Evolutionary conservation across 2,797 vertebrate species (phyloP), one percentile per base, ranked within the genome.

Genomic region (Pantherophis alleghaniensis): DNA sequence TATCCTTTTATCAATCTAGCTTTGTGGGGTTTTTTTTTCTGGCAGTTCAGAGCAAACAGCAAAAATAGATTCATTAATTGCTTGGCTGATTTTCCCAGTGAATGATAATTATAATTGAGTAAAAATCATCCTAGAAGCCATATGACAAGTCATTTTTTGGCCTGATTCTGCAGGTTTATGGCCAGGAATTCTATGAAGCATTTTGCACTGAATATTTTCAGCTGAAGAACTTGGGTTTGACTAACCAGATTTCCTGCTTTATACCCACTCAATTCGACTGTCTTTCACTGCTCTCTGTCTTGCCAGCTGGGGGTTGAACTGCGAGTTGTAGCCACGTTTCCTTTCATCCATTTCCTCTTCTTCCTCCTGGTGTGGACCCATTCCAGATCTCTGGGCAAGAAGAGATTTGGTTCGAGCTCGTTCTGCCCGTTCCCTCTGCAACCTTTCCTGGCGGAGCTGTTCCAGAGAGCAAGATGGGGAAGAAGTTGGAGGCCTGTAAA

Each of bases 231-330:
- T 4, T 16, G 16, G 42, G 32, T n/a, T 32, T 53, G 86, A 69
- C 5, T 37, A n/a, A 2, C 47, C 51, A 37, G 18, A 56, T 56
- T 57, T 59, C 87, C 20, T 7, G n/a, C 1, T 56, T 42, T 18
- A 22, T 4, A 32, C 51, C 53, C 18, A n/a, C 42, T 86, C 5
- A 16, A 13, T 42, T 88, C 56, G 61, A 37, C 24, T 12, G 16
- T 32, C 24, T 42, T 69, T 51, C 26, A 6, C 18, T 37, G n/a
- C 95, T 74, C 98, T 97, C 91, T 98, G 98, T 55, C 98, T 97
- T 7, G 98, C 98, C 51, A 99, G 97, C 95, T 98, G 98, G 1
- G 98, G 99, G 93, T 99, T 98, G 96, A 98, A 99, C 66, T 98
- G 98, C 0, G 95, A 99, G 97, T 99, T 99, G 97, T 99, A 99